phyloP scores from a whole-genome alignment of 2,113 vertebrate genomes.

The Collichthys lucidus region DNA sequence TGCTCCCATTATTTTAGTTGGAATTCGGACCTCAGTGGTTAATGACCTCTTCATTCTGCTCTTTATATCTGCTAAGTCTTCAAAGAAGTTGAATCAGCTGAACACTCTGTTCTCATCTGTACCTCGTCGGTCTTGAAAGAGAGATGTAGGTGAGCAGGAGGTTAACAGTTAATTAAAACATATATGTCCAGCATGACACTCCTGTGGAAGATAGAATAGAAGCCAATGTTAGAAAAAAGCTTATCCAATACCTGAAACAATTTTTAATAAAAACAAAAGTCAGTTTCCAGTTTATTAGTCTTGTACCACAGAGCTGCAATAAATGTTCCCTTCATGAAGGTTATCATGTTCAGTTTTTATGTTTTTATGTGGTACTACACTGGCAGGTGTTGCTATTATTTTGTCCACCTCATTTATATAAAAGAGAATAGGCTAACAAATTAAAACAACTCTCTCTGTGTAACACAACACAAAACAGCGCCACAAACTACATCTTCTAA shows the following conservation, averaged over 20 bases:
- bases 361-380: neutral
- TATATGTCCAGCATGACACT: constrained; percentile 5
- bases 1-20: neutral
- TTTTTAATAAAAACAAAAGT: neutral
- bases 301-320: neutral
- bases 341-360: neutral
- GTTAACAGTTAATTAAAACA: constrained; percentile 24
- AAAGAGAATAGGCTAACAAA: neutral
- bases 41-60: constrained; percentile 8
- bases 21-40: neutral
- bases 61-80: neutral
- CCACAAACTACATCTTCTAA: too few species aligned
- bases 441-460: too few species aligned
- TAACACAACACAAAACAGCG: too few species aligned
- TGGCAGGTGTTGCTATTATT: neutral
- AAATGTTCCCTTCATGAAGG: neutral
- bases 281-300: neutral
- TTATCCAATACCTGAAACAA: neutral
- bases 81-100: neutral
- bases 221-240: neutral
- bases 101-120: neutral
- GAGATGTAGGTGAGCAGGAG: neutral
- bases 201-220: neutral
- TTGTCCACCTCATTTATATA: neutral
- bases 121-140: neutral